Evolutionary conservation across 2,797 vertebrate genomes (phyloP).

Genomic region (Phoebastria nigripes): DNA sequence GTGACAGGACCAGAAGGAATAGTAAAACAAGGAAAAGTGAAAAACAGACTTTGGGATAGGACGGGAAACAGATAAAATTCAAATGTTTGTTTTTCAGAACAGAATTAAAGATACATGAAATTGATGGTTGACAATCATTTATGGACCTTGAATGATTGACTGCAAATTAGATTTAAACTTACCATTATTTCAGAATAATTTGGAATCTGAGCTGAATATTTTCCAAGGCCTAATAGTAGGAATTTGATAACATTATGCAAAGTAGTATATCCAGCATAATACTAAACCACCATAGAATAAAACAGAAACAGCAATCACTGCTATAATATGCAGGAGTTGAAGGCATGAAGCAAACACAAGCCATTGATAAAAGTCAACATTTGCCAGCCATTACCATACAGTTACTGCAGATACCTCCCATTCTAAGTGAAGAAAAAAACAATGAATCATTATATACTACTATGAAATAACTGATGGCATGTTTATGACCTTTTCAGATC

Average conservation of each 20-base stretch:
- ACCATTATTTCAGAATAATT: constrained; percentile 35
- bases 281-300: constrained; percentile 36
- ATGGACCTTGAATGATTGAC: neutral
- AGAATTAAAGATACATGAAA: constrained; percentile 18
- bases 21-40: neutral
- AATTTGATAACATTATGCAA: constrained; percentile 57
- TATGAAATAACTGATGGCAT: constrained; percentile 55
- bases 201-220: constrained; percentile 44
- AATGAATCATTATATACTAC: neutral
- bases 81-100: neutral
- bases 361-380: constrained; percentile 65
- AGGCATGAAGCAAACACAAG: constrained; percentile 31
- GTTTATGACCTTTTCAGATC: constrained; percentile 65
- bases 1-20: neutral
- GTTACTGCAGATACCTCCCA: constrained; percentile 23
- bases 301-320: constrained; percentile 54
- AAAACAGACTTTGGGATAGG: neutral
- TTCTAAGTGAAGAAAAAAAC: neutral
- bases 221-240: constrained; percentile 48
- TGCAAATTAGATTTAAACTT: constrained; percentile 51
- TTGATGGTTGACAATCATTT: constrained; percentile 11
- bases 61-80: neutral
- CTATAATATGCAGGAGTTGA: constrained; percentile 46
- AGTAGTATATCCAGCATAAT: constrained; percentile 43
- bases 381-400: constrained; percentile 47